Base-by-base conservation (phyloP, 2,888 invertebrate species). In the Platycheirus albimanus region DNA sequence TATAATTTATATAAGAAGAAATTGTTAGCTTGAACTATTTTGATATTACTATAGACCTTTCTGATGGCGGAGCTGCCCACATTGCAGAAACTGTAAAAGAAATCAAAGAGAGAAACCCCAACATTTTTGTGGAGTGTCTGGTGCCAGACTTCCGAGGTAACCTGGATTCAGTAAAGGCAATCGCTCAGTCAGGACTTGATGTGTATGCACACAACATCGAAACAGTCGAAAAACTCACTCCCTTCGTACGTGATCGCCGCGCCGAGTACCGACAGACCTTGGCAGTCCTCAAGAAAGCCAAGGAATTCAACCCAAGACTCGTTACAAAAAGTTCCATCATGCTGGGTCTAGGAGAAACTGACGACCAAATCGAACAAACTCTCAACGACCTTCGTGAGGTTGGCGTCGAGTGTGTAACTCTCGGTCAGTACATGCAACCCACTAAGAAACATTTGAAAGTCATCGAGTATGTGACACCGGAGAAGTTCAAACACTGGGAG, bases 341-440 rank as follows among this genome's bases (percentile, higher is more conserved):
- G 99, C 92, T 99, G 63, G 99, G 99, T 0, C 92, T 99, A 2
- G 96, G 97, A 0, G 98, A 99, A 91, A 95, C 95, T 0, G 98
- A 98, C 87, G 93, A 94, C 43, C 95, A 98, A 92, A 93, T 99
- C 6, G 93, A 95, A 87, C 94, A 95, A 90, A 96, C 98, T 0
- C 93, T 99, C 93, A 93, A 93, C 91, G 98, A 99, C 92, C 92
- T 99, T 52, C 93, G 95, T 70, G 91, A 91, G 24, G 94, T 92
- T 0, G 96, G 95, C 36, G 99, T 99, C 0, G 99, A 99, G 91
- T 99, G 99, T 89, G 91, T 99, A 0, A 99, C 99, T 0, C 92
- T 99, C 4, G 99, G 99, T 0, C 99, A 99, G 89, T 99, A 99
- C 91, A 99, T 99, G 99, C 99, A 99, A 90, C 99, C 99, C 0